Evolutionary conservation across 2,888 invertebrate species (phyloP).

Genomic region (Elysia crispata): DNA sequence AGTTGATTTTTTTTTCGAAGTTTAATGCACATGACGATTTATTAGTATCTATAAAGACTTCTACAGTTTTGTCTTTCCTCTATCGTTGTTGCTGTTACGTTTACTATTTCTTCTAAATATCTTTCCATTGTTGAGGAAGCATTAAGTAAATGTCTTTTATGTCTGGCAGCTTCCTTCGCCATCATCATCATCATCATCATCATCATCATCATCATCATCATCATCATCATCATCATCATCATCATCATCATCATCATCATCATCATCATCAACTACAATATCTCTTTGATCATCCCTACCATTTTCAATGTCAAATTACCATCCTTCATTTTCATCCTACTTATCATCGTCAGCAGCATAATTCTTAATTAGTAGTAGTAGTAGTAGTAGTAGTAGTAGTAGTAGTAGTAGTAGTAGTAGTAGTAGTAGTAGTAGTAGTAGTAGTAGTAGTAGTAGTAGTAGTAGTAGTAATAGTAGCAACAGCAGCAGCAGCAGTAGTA

Average conservation of each 20-base stretch:
- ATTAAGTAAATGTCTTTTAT: not conserved
- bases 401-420: not conserved
- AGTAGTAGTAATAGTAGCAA: not conserved
- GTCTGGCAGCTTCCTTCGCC: not conserved
- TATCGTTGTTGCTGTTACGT: too few species aligned
- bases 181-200: slow-evolving; percentile 33
- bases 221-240: slow-evolving; percentile 41
- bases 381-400: too few species aligned
- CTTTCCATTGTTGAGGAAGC: too few species aligned
- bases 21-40: too few species aligned
- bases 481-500: not conserved
- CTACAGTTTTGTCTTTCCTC: too few species aligned
- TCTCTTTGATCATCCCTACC: not conserved
- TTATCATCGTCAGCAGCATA: too few species aligned
- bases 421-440: slow-evolving; percentile 9
- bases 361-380: too few species aligned
- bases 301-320: not conserved
- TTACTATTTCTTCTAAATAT: too few species aligned
- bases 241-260: slow-evolving; percentile 33
- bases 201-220: slow-evolving; percentile 47
- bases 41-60: too few species aligned
- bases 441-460: slow-evolving; percentile 9
- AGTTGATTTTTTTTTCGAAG: too few species aligned
- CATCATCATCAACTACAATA: not conserved
- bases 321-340: too few species aligned